phyloP scores from a whole-genome alignment of 2,797 vertebrate species.

The Diglossa cyanea region DNA sequence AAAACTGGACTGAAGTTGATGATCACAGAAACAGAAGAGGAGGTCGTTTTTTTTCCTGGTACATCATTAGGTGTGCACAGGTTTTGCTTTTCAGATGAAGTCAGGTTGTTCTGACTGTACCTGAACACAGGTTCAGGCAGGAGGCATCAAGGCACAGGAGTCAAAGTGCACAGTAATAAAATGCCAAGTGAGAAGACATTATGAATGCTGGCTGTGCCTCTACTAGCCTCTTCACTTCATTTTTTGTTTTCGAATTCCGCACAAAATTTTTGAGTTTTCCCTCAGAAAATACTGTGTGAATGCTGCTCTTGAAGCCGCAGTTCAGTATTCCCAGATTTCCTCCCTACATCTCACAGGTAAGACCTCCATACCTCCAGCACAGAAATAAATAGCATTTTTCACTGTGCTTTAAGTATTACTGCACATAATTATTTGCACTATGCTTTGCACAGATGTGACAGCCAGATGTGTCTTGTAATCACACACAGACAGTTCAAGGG shows the following conservation, averaged over 20 bases:
- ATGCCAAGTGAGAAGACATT: background rate
- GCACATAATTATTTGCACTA: background rate
- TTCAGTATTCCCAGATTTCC: background rate
- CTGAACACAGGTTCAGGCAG: background rate
- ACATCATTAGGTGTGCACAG: rapidly evolving
- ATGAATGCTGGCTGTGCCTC: background rate
- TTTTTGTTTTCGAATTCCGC: background rate
- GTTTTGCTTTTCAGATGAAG: background rate
- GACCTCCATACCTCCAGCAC: background rate
- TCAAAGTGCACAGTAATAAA: background rate
- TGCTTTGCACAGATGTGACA: background rate
- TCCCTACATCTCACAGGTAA: background rate
- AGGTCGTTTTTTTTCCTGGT: background rate
- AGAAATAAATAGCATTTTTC: background rate
- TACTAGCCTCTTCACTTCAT: background rate
- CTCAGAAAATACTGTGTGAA: background rate
- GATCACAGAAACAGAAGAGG: background rate
- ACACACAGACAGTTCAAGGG: background rate
- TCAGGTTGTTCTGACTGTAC: background rate
- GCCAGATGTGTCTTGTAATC: background rate
- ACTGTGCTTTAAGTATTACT: background rate
- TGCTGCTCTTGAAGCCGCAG: background rate
- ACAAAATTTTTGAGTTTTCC: background rate
- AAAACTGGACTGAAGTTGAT: background rate
- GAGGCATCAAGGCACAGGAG: background rate